phyloP scores from a whole-genome alignment of 2,797 vertebrate species.

The Dendrocincla tyrannina region DNA sequence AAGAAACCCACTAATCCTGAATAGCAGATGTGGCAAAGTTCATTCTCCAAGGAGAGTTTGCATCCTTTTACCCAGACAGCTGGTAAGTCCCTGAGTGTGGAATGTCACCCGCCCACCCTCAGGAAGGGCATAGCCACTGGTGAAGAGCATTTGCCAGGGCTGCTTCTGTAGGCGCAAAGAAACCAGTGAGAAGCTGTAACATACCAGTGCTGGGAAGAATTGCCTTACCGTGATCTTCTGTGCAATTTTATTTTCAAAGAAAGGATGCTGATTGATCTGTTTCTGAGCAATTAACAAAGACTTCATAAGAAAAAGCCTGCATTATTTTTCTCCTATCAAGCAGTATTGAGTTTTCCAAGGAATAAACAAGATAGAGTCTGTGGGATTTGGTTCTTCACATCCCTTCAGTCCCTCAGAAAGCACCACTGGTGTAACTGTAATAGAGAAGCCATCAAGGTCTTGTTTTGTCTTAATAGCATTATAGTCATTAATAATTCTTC shows the following conservation, averaged over 20 bases:
- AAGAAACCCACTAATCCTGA: background rate
- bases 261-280: background rate
- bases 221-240: background rate
- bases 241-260: background rate
- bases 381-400: background rate
- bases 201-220: background rate
- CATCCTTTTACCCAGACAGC: background rate
- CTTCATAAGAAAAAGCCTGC: background rate
- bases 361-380: background rate
- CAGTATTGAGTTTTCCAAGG: background rate
- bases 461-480: background rate
- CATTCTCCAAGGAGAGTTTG: background rate
- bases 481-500: background rate
- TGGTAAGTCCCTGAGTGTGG: background rate
- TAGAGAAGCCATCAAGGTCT: background rate
- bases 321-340: background rate
- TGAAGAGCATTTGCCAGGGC: background rate
- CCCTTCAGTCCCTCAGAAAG: background rate
- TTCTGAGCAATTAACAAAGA: background rate
- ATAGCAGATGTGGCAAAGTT: background rate
- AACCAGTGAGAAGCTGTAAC: background rate
- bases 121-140: accelerated
- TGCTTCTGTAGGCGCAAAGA: background rate
- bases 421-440: background rate
- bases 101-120: background rate